phyloP scores from a whole-genome alignment of 1,140 invertebrate genomes.

The Uloborus diversus region DNA sequence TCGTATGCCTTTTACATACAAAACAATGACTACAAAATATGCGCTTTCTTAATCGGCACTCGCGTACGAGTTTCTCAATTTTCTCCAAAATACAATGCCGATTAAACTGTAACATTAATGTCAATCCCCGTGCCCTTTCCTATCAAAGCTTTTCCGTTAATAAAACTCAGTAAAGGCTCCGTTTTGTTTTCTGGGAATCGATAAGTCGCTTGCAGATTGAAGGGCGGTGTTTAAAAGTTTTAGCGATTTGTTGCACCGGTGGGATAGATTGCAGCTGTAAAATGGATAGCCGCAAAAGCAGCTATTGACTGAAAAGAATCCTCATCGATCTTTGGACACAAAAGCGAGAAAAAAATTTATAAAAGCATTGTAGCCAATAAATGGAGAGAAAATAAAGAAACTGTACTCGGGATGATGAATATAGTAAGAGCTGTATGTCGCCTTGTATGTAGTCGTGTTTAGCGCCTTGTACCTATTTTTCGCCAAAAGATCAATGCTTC shows the following conservation, averaged over 20 bases:
- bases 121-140: no score
- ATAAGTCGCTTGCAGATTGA: constrained; percentile 37
- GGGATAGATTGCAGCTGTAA: constrained; percentile 10
- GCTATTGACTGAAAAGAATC: constrained; percentile 26
- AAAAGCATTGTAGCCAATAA: constrained; percentile 3
- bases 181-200: background rate
- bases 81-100: no score
- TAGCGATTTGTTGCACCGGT: constrained; percentile 34
- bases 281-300: constrained; percentile 4
- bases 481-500: constrained; percentile 15
- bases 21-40: no score
- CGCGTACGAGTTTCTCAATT: no score
- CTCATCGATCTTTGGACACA: constrained; percentile 15
- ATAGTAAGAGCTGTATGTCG: constrained; percentile 1
- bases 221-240: constrained; percentile 38
- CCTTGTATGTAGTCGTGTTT: background rate
- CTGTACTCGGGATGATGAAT: constrained; percentile 15
- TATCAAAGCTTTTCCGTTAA: no score
- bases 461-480: constrained; percentile 1
- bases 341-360: constrained; percentile 15
- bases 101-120: no score
- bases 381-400: background rate
- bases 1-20: no score
- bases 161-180: background rate
- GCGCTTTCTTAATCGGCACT: no score